Evolutionary conservation across 2,797 vertebrate genomes (phyloP).

Genomic region (Anguilla pacifica): DNA sequence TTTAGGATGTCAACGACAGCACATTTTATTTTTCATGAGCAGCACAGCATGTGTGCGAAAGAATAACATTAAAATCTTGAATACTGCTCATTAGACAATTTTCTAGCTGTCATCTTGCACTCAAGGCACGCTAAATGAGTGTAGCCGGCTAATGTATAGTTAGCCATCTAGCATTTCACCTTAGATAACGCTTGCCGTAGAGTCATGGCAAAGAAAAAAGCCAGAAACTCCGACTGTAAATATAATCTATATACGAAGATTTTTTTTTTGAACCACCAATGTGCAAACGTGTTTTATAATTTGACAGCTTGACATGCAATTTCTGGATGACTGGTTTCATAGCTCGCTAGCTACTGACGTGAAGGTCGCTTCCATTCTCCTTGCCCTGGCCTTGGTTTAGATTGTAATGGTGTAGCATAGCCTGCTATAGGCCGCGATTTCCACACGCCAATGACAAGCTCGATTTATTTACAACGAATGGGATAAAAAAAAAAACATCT

Average conservation of each 20-base stretch:
- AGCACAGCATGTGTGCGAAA: too few species aligned
- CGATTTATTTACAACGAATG: neutral
- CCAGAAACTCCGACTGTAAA: neutral
- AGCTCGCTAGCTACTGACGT: neutral
- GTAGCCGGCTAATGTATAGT: neutral
- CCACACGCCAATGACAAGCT: neutral
- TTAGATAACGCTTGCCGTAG: neutral
- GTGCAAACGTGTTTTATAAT: neutral
- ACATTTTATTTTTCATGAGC: neutral
- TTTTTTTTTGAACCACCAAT: neutral
- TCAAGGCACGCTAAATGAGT: neutral
- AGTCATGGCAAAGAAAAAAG: neutral
- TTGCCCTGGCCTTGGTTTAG: neutral
- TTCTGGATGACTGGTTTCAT: neutral
- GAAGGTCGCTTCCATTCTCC: constrained; percentile 7
- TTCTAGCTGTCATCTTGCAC: neutral
- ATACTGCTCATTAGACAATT: neutral
- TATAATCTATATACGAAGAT: neutral
- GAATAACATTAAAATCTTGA: neutral
- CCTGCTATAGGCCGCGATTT: neutral
- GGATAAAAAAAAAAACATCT: neutral
- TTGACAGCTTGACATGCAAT: neutral
- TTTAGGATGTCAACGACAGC: neutral
- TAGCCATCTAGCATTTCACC: neutral
- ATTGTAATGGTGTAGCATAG: neutral